Conservation (phyloP, 2,888 invertebrate genomes). For the Agrochola lychnidis region DNA sequence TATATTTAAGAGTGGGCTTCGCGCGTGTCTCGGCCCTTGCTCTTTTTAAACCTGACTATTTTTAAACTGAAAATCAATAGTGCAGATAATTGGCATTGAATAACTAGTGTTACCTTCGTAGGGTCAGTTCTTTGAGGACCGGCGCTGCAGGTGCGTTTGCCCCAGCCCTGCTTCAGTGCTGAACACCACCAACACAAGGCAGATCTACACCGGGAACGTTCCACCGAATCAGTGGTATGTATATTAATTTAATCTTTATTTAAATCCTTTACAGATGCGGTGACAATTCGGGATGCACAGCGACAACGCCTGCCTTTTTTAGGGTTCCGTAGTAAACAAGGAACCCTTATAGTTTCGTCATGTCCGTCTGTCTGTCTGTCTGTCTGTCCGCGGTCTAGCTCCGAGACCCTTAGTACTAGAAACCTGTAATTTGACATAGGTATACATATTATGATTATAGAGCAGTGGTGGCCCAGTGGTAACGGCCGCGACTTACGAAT, state of each 20-base stretch:
- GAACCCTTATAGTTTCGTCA: too few species aligned
- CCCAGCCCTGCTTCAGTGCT: constrained; percentile 93
- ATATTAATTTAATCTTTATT: background rate
- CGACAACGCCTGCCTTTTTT: background rate
- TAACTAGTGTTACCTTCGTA: constrained; percentile 23
- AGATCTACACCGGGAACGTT: constrained; percentile 93
- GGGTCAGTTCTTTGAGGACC: constrained; percentile 92
- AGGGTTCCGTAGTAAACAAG: too few species aligned
- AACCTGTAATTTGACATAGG: too few species aligned
- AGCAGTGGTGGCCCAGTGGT: too few species aligned
- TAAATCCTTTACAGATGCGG: background rate
- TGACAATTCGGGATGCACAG: background rate
- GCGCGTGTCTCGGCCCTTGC: background rate
- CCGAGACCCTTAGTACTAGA: too few species aligned
- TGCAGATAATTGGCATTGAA: background rate
- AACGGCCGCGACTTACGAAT: too few species aligned
- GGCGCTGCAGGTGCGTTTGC: constrained; percentile 95
- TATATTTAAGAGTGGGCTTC: background rate
- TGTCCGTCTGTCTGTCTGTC: too few species aligned
- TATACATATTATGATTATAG: too few species aligned
- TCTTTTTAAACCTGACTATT: background rate
- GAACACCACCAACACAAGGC: constrained; percentile 86
- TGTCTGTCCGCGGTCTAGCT: too few species aligned
- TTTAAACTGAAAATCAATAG: background rate
- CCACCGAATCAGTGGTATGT: constrained; percentile 93